phyloP scores from a whole-genome alignment of 1,140 invertebrate genomes.

The Cydia splendana region DNA sequence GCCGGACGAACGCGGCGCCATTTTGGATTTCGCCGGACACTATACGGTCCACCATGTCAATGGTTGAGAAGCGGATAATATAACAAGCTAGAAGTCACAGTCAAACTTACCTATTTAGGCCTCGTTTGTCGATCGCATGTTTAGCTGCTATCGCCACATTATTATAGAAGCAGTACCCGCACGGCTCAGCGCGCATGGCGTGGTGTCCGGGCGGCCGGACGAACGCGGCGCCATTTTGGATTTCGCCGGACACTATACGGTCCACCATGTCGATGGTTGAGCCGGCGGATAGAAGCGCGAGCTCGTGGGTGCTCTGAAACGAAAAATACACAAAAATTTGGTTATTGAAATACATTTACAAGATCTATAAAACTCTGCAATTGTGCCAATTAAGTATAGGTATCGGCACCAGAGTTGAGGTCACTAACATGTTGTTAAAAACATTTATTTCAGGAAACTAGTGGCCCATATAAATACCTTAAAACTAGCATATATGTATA shows the following conservation, averaged over 20 bases:
- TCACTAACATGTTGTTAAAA: too few species aligned
- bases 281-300: constrained; percentile 88
- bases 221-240: constrained; percentile 93
- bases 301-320: constrained; percentile 88
- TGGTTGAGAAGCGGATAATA: constrained; percentile 78
- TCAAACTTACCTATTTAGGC: constrained; percentile 58
- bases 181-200: constrained; percentile 93
- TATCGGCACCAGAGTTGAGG: too few species aligned
- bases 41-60: constrained; percentile 89
- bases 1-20: constrained; percentile 91
- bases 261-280: constrained; percentile 91
- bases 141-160: constrained; percentile 96
- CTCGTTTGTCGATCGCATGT: constrained; percentile 84
- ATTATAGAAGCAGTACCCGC: constrained; percentile 98
- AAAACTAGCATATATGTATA: too few species aligned
- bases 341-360: too few species aligned
- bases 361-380: too few species aligned
- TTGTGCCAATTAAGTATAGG: too few species aligned
- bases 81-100: background rate
- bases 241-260: constrained; percentile 83
- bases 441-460: too few species aligned
- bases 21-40: constrained; percentile 87
- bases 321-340: background rate
- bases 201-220: constrained; percentile 97
- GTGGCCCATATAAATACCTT: background rate